phyloP scores from a whole-genome alignment of 2,888 invertebrate genomes.

The Nasonia oneida region DNA sequence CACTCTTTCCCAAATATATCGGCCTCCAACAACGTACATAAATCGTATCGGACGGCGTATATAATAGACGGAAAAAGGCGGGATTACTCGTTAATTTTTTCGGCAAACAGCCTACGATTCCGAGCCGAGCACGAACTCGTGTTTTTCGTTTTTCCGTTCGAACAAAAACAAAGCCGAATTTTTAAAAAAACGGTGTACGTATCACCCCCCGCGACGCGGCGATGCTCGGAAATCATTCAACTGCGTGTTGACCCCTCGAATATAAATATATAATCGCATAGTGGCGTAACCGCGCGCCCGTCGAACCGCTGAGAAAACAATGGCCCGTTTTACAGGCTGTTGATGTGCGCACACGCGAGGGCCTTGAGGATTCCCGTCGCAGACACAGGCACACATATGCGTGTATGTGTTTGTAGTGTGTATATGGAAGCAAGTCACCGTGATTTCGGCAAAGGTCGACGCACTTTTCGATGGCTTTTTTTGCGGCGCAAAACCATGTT shows the following conservation, averaged over 20 bases:
- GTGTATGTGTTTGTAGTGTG: not conserved
- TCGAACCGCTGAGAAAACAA: slow-evolving; percentile 30
- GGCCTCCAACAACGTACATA: slow-evolving; percentile 10
- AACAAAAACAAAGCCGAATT: not conserved
- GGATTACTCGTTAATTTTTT: not conserved
- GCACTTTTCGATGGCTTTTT: slow-evolving; percentile 15
- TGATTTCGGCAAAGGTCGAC: slow-evolving; percentile 55
- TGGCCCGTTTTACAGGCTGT: slow-evolving; percentile 46
- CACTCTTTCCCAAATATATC: not conserved
- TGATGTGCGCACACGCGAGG: not conserved
- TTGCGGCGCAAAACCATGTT: not conserved
- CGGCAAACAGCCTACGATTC: not conserved
- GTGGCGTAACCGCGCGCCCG: slow-evolving; percentile 19
- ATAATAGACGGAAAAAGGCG: slow-evolving; percentile 15
- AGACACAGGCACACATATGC: too few relatives aligned
- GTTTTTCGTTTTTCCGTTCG: too few relatives aligned
- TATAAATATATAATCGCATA: not conserved
- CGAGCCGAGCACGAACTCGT: not conserved
- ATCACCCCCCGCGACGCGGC: not conserved
- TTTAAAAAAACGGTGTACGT: not conserved
- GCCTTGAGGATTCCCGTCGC: not conserved
- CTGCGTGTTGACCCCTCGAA: not conserved
- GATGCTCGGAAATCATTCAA: not conserved
- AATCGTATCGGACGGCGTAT: not conserved
- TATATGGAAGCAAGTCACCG: slow-evolving; percentile 42